A percentile compares a stretch with the other conserved stretches of the same genome.
Conservation (phyloP, 2,888 invertebrate genomes). For the Tetragonula carbonaria region DNA sequence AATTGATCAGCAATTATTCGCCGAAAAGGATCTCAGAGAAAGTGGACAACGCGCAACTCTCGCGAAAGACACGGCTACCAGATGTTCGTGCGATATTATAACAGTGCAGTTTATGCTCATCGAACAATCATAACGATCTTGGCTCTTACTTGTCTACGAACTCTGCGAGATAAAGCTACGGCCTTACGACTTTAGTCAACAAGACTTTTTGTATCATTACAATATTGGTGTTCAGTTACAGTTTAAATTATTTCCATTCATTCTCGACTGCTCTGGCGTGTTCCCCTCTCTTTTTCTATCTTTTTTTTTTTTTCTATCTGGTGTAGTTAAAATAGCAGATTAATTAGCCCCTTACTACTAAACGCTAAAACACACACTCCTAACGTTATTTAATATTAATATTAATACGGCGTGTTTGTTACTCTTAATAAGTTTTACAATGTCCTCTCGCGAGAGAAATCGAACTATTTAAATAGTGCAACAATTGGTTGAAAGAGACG, state of each 20-base stretch:
- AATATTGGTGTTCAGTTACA: constrained; percentile 83
- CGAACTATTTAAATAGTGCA: background rate
- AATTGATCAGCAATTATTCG: too few species aligned
- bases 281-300: too few species aligned
- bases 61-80: constrained; percentile 9
- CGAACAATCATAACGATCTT: constrained; percentile 21
- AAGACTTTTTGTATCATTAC: constrained; percentile 75
- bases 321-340: constrained; percentile 8
- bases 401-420: constrained; percentile 4
- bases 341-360: constrained; percentile 31
- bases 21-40: background rate
- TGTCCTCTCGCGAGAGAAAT: background rate
- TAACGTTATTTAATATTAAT: constrained; percentile 5
- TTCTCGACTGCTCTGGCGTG: constrained; percentile 21
- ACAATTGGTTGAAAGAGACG: background rate
- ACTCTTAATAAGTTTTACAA: background rate
- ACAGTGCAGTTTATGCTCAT: constrained; percentile 36
- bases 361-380: constrained; percentile 13
- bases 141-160: constrained; percentile 13
- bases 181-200: constrained; percentile 40
- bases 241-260: constrained; percentile 72
- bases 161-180: constrained; percentile 34
- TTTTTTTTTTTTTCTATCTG: background rate
- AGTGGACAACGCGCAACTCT: constrained; percentile 13
- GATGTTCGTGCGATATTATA: constrained; percentile 26